phyloP scores from a whole-genome alignment of 2,797 vertebrate genomes.

The Falco novaeseelandiae region DNA sequence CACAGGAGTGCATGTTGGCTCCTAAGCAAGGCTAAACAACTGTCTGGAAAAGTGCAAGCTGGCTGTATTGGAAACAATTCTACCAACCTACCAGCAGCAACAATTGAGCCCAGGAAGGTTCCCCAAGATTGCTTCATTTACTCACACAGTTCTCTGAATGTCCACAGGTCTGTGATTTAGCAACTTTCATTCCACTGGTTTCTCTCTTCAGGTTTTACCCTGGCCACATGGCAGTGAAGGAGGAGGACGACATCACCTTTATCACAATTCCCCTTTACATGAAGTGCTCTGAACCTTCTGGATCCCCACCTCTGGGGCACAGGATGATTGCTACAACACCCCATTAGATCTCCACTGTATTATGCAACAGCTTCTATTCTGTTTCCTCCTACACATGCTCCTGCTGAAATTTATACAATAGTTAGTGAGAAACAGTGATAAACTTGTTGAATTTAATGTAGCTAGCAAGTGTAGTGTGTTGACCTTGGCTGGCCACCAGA shows the following conservation, averaged over 20 bases:
- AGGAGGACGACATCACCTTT: neutral
- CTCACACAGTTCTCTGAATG: neutral
- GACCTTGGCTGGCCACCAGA: rapidly evolving
- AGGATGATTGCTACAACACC: neutral
- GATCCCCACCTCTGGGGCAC: neutral
- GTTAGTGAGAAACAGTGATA: neutral
- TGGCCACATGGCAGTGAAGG: neutral
- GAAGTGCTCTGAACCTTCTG: neutral
- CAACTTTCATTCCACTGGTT: neutral
- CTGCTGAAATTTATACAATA: neutral
- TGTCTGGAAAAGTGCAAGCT: neutral
- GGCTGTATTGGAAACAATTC: rapidly evolving
- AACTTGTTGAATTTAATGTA: neutral
- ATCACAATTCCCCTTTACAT: neutral
- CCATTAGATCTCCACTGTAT: neutral
- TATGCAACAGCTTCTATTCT: neutral
- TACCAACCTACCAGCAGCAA: neutral
- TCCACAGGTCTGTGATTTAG: neutral
- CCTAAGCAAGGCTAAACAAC: neutral
- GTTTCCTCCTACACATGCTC: neutral
- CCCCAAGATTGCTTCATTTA: neutral
- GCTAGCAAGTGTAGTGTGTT: neutral
- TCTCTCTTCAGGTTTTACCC: neutral
- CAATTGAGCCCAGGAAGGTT: neutral
- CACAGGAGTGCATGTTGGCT: neutral